Evolutionary conservation across 2,888 invertebrate genomes (phyloP).

Genomic region (Apamea crenata): DNA sequence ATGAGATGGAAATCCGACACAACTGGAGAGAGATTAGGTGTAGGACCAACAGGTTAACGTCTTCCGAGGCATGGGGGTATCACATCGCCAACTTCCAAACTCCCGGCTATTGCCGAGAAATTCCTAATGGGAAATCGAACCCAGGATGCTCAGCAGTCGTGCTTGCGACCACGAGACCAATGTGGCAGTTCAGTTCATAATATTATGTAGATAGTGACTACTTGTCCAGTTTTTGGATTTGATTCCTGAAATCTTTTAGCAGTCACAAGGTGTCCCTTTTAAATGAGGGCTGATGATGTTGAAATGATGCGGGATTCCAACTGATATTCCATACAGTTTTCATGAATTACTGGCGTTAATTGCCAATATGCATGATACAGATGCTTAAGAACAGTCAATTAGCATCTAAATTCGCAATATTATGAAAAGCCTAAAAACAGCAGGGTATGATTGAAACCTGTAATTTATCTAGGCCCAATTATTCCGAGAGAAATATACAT

Average conservation of each 20-base stretch:
- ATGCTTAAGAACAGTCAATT: background rate
- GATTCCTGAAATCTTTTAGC: background rate
- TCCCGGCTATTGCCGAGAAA: background rate
- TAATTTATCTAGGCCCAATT: background rate
- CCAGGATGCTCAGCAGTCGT: too few species aligned
- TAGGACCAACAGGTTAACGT: background rate
- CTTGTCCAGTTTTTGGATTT: background rate
- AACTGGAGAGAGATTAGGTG: background rate
- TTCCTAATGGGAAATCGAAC: background rate
- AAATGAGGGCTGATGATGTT: background rate
- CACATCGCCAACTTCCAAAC: too few species aligned
- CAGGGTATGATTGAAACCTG: background rate
- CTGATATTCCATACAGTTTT: background rate
- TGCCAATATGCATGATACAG: background rate
- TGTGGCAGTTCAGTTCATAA: background rate
- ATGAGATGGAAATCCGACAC: background rate
- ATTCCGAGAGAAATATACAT: background rate
- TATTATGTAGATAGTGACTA: background rate
- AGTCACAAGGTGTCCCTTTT: background rate
- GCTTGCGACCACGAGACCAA: background rate
- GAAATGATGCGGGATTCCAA: background rate
- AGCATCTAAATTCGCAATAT: background rate
- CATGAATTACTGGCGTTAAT: background rate
- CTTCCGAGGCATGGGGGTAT: background rate
- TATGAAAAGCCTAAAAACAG: background rate